A percentile compares a stretch with the other conserved stretches of the same genome.
phyloP scores from a whole-genome alignment of 2,888 invertebrate genomes.

The Perizoma affinitatum region DNA sequence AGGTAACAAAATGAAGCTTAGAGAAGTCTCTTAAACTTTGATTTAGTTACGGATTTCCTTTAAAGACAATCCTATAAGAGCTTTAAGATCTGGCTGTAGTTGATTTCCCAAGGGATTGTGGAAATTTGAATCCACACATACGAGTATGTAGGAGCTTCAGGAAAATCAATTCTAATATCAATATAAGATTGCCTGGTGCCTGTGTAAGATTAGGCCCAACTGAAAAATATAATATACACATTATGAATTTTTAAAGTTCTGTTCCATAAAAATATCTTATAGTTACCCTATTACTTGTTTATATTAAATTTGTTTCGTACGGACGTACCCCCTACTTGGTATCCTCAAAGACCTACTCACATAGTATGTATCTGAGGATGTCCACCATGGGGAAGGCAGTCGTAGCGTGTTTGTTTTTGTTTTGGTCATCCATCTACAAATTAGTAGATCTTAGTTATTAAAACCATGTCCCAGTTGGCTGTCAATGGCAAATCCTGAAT shows the following conservation, averaged over 20 bases:
- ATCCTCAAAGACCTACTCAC: too few species aligned
- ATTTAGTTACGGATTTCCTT: slow-evolving; percentile 22
- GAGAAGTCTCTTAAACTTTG: slow-evolving; percentile 16
- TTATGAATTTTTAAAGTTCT: too few species aligned
- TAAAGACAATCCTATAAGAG: slow-evolving; percentile 25
- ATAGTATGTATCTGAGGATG: too few species aligned
- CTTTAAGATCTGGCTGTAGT: slow-evolving; percentile 20
- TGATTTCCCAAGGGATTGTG: slow-evolving; percentile 32
- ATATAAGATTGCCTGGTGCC: too few species aligned
- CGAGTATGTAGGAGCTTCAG: slow-evolving; percentile 18
- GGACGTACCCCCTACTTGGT: too few species aligned
- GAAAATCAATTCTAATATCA: slow-evolving; percentile 12
- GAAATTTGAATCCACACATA: slow-evolving; percentile 31
- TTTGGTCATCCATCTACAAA: neutral
- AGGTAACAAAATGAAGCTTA: slow-evolving; percentile 9
- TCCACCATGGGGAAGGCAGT: too few species aligned
- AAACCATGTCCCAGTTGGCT: neutral
- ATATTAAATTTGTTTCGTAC: too few species aligned
- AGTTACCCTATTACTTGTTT: too few species aligned
- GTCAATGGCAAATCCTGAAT: neutral
- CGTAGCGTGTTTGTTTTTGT: too few species aligned
- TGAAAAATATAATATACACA: too few species aligned
- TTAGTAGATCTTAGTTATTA: neutral
- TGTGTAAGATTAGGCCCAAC: too few species aligned
- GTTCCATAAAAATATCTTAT: too few species aligned